Base-by-base conservation (phyloP, 2,797 vertebrate species). In the Notolabrus celidotus region DNA sequence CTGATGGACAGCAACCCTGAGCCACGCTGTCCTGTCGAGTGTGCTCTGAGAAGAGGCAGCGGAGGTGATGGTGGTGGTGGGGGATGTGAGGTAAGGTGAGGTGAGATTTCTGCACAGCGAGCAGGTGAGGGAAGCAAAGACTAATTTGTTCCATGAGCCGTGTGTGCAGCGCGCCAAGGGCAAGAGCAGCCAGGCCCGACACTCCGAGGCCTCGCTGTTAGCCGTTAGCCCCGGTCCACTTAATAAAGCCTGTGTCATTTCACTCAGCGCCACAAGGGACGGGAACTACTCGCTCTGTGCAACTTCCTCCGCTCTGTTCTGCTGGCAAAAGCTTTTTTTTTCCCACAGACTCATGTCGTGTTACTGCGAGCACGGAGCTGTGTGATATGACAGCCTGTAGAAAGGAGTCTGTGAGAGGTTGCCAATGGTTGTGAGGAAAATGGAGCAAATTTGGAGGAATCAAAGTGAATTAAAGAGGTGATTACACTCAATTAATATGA, bases 141-240 rank as follows among this genome's bases (percentile, higher is more conserved):
- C 69, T 76, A 76, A 79, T 85, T 84, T 86, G 77, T 83, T 86
- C 85, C 74, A 78, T 79, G 74, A 89, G 70, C 64, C 36, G 22
- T 74, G 84, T 74, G 82, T 68, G 70, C 58, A 5, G 11, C 25
- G 57, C 20, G 58, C 78, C 67, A 67, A 72, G 72, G 74, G 65
- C 77, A 75, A 17, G 19, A 39, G 50, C 74, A 20, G 67, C 70
- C 72, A 45, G 59, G 73, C n/a, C 68, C 59, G 11, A 47, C 58
- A 2, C 46, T 69, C 76, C 33, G 61, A 62, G 72, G 67, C 22
- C 55, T 74, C 55, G 8, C 77, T 1, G 67, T 76, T 54, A 72
- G 8, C 77, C 0, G 64, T 74, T 51, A 72, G 69, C 54, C 45
- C 34, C 39, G 33, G 64, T 57, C 82, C 52, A 38, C 63, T 67